Conservation (phyloP, 2,797 vertebrate species). For the Paramormyrops hopkinsi region DNA sequence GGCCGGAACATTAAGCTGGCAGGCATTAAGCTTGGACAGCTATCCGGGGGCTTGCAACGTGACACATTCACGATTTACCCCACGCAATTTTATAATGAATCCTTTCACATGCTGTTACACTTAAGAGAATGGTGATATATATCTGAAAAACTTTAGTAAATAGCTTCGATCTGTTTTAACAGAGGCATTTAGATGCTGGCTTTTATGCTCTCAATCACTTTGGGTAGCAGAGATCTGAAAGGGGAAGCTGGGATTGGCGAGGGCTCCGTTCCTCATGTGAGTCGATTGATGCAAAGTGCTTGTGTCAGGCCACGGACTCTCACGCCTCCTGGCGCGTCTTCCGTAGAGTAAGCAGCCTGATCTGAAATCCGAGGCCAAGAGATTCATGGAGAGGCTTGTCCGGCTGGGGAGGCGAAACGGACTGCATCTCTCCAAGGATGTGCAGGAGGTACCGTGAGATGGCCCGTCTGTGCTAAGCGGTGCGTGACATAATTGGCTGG, state of each 20-base stretch:
- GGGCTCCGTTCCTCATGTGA: not conserved
- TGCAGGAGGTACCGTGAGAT: constrained; percentile 65
- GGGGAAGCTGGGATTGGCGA: not conserved
- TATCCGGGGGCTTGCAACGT: not conserved
- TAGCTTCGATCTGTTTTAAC: not conserved
- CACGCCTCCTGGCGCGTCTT: constrained; percentile 40
- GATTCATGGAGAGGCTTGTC: constrained; percentile 78
- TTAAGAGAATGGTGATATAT: not conserved
- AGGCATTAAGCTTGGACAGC: not conserved
- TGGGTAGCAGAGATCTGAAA: not conserved
- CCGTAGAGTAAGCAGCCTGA: constrained; percentile 66
- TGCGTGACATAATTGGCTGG: not conserved
- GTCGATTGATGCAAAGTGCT: not conserved
- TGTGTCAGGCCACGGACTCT: not conserved
- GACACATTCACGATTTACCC: not conserved
- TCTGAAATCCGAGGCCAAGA: constrained; percentile 71
- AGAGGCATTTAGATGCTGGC: not conserved
- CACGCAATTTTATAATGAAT: not conserved
- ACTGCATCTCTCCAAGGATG: constrained; percentile 76
- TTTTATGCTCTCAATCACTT: not conserved
- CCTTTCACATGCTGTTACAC: not conserved
- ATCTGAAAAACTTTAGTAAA: not conserved
- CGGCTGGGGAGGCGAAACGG: constrained; percentile 80
- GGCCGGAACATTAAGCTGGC: constrained; percentile 10
- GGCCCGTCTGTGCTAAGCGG: not conserved